Base-by-base conservation (phyloP, 2,888 invertebrate genomes). In the Leucophora obtusa region DNA sequence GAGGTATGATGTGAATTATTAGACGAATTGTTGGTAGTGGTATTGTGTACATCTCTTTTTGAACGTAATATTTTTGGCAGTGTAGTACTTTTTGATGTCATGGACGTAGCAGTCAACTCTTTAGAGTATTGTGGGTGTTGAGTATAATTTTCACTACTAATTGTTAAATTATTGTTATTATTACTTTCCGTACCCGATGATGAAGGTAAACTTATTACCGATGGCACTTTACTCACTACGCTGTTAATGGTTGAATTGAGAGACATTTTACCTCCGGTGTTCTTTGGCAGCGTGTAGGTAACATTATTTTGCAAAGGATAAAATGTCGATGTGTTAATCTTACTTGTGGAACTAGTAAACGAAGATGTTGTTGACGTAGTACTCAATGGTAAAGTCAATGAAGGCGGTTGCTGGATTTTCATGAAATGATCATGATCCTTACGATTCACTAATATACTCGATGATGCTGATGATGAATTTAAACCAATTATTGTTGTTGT, bases 181-280 rank as follows among this genome's bases (percentile, higher is more conserved):
- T 82, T 72, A 0, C 28, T 6, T 28, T 28, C 28, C 7, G 28
- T 82, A 79, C 71, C 80, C 11, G 43, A 11, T 8, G 84, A 85
- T 71, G 87, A 85, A 73, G 89, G 91, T 80, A 90, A 89, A 78
- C 88, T 91, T 68, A 90, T 90, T 24, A 89, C 89, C 53, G 90
- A 90, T 24, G 90, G 91, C 60, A 90, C 91, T 82, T 91, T 89
- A 84, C 89, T 90, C 60, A 91, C 88, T 76, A 90, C 90, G 85
- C 89, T 88, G 62, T 90, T 87, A 76, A 91, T 88, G 78, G 90
- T 88, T 80, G 89, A 89, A 72, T 90, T 90, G 7, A 90, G 83
- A 8, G 90, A 89, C 76, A 90, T 85, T 82, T 90, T 90, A 33
- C 90, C 90, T 80, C 87, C 85, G 2, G 87, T 87, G 63, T 89